Conservation (phyloP, 2,113 vertebrate species). For the Paralichthys olivaceus region DNA sequence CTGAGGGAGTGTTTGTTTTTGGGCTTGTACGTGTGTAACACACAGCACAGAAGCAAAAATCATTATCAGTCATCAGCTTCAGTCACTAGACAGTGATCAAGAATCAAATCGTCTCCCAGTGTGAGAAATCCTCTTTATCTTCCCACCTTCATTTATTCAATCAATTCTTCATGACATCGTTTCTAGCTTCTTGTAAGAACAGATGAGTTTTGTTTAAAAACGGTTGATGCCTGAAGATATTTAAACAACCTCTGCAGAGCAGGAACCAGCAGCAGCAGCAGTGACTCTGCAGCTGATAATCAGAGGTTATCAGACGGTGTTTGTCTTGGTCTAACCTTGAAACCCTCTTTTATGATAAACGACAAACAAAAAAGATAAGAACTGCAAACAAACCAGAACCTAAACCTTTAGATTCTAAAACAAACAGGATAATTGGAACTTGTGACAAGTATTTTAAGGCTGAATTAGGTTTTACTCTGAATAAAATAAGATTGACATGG, state of each 20-base stretch:
- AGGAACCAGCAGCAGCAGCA: neutral
- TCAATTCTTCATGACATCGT: neutral
- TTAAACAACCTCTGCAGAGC: neutral
- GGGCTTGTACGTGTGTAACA: neutral
- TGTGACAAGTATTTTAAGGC: no score
- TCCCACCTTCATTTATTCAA: neutral
- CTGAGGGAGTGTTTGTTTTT: neutral
- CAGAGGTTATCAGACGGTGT: constrained; percentile 3
- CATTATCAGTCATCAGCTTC: neutral
- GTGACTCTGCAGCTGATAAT: neutral
- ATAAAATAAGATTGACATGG: no score
- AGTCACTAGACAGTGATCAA: neutral
- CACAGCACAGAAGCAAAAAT: neutral
- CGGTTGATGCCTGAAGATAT: neutral
- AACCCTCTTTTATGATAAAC: neutral
- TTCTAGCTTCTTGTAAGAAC: no score
- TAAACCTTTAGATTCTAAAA: neutral
- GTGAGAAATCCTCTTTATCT: neutral
- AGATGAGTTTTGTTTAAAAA: neutral
- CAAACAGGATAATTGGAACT: neutral
- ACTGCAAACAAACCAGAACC: neutral
- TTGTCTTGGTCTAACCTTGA: constrained; percentile 1
- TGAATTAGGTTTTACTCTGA: no score
- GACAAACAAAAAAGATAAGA: no score
- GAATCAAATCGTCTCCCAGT: neutral